Evolutionary conservation across 1,140 invertebrate genomes (phyloP), one percentile per base, ranked within the genome.

Genomic region (Elymnias hypermnestra): DNA sequence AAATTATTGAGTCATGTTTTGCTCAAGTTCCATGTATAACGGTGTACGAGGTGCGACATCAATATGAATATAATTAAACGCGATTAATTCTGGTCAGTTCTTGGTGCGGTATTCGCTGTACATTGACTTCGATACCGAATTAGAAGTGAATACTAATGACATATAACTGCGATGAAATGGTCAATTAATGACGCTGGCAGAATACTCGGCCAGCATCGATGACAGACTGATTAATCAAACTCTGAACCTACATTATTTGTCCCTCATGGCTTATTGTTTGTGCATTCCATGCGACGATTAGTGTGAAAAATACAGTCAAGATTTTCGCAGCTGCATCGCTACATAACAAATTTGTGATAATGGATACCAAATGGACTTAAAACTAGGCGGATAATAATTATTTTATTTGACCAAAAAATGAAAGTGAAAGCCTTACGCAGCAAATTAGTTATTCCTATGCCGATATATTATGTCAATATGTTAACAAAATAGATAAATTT

Each of bases 61-160:
- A 63, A 64, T 63, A 62, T 60, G 44, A 57, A 64, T 66, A 53
- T 71, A 69, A 64, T 66, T 66, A 64, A 62, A 51, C 21, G 26
- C 43, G 43, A 60, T 66, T 66, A 62, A 66, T 66, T 66, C 60
- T 51, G 51, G 41, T 63, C 59, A 63, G 39, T 49, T 37, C 13
- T 43, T 37, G 18, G 21, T 15, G 38, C 33, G 31, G 50, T 45
- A 51, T 53, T 50, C 51, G 41, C 23, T 36, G 52, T 55, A 49
- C 44, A 26, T 26, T 38, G 40, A 33, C 29, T 50, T 63, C 42
- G 44, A 36, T 43, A 43, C 60, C 53, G 54, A 72, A 72, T 63
- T 74, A 73, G 59, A 71, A 57, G 65, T 42, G 61, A 61, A 72
- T 82, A 75, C 73, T 78, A 79, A 79, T 82, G 62, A 72, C 70